phyloP scores from a whole-genome alignment of 2,888 invertebrate species.

The Temnothorax rugatulus region DNA sequence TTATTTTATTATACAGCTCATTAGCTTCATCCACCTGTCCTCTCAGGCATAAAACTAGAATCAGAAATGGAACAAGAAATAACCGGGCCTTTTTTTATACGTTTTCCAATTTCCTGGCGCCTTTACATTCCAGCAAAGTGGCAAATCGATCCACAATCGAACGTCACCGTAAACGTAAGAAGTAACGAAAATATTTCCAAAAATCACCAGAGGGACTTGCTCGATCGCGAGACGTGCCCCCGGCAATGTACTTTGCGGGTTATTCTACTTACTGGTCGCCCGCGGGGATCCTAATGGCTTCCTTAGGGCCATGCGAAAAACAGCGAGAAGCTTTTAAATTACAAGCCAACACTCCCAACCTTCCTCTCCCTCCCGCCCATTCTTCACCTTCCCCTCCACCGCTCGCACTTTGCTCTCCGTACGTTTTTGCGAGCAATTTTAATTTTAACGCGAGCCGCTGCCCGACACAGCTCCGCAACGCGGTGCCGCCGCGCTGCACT shows the following conservation, averaged over 20 bases:
- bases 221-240: slow-evolving; percentile 24
- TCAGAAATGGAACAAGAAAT: not conserved
- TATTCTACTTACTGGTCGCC: slow-evolving; percentile 46
- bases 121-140: slow-evolving; percentile 4
- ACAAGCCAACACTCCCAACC: slow-evolving; percentile 60
- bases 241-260: slow-evolving; percentile 49
- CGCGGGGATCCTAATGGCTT: slow-evolving; percentile 60
- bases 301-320: slow-evolving; percentile 59
- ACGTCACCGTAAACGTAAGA: slow-evolving; percentile 20
- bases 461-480: slow-evolving; percentile 62
- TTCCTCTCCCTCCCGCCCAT: slow-evolving; percentile 4
- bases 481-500: slow-evolving; percentile 72
- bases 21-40: not conserved
- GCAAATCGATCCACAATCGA: slow-evolving; percentile 34
- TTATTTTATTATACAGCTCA: not conserved
- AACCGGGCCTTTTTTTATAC: not conserved
- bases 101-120: not conserved
- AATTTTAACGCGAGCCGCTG: slow-evolving; percentile 78
- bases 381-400: not conserved
- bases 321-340: slow-evolving; percentile 74
- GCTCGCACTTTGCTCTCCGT: slow-evolving; percentile 27
- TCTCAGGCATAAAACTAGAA: not conserved
- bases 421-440: slow-evolving; percentile 76
- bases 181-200: slow-evolving; percentile 39
- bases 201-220: slow-evolving; percentile 29